A percentile compares a stretch with the other conserved stretches of the same genome.
These are phyloP conservation scores for Acrocephalus kingi DNA, from an alignment of 2,113 vertebrate genomes.

Conservation along the genomic window DNA sequence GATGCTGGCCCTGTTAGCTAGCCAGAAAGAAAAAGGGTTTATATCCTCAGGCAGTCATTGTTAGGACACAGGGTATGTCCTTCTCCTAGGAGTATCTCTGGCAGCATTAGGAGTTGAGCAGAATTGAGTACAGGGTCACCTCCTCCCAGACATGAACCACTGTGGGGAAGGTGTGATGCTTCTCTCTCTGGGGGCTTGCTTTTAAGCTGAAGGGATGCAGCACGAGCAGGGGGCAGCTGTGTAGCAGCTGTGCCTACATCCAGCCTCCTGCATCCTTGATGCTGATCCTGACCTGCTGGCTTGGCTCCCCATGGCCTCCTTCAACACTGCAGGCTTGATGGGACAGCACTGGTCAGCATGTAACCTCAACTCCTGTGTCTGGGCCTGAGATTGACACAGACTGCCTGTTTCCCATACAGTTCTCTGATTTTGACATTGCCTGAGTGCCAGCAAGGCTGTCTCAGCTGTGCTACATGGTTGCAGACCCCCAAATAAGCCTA, in stretches of 20 bases:
- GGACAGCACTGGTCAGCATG: rapidly evolving
- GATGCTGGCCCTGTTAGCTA: background rate
- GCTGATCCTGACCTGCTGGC: background rate
- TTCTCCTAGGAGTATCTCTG: background rate
- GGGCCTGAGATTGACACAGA: background rate
- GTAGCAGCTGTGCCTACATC: background rate
- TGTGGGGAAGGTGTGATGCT: background rate
- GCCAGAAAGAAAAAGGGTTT: background rate
- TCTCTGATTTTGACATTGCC: background rate
- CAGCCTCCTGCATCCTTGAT: background rate
- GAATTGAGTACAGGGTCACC: background rate
- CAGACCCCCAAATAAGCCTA: background rate
- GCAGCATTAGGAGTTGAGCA: rapidly evolving
- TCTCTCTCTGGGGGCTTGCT: background rate
- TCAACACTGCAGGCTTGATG: background rate
- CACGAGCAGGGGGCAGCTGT: background rate
- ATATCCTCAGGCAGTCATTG: background rate
- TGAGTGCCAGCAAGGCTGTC: background rate
- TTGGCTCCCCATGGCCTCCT: background rate
- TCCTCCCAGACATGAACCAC: rapidly evolving
- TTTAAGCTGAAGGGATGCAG: background rate
- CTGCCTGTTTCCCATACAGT: background rate
- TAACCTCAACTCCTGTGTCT: rapidly evolving
- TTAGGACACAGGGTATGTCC: background rate
- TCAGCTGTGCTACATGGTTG: background rate